Conservation (phyloP, 2,888 invertebrate genomes). For the Phalangium opilio region DNA sequence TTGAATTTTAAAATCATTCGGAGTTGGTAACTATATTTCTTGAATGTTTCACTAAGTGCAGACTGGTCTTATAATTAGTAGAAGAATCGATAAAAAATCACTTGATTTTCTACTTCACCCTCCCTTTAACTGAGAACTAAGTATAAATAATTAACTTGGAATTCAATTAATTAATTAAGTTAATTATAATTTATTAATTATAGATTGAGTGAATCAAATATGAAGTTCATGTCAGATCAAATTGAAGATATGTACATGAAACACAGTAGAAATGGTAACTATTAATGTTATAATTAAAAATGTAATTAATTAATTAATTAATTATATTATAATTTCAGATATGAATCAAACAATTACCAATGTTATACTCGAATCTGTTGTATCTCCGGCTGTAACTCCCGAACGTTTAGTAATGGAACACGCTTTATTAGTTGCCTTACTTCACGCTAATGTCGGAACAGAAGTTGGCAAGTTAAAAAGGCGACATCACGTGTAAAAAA, state of each 20-base stretch:
- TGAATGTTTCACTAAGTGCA: no score
- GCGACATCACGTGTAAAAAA: no score
- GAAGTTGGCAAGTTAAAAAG: slow-evolving; percentile 52
- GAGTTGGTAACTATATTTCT: no score
- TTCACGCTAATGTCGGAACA: slow-evolving; percentile 77
- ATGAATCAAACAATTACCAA: slow-evolving; percentile 52
- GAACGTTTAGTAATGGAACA: slow-evolving; percentile 69
- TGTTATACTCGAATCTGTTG: slow-evolving; percentile 52
- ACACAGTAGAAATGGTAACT: slow-evolving; percentile 38
- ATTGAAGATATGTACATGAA: slow-evolving; percentile 29
- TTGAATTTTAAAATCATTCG: no score
- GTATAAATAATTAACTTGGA: no score
- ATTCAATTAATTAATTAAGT: no score
- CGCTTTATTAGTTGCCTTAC: slow-evolving; percentile 58
- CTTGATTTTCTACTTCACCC: no score
- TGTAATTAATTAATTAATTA: not conserved
- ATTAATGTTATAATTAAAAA: not conserved
- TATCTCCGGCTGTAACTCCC: slow-evolving; percentile 45
- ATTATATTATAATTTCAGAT: slow-evolving; percentile 22
- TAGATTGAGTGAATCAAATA: slow-evolving; percentile 65
- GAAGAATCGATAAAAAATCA: no score
- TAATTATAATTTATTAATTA: no score
- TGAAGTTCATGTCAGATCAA: slow-evolving; percentile 56
- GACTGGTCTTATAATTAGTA: no score
- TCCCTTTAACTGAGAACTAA: no score